Percentiles rank a stretch among this genome's conserved stretches.
Conservation (phyloP, 2,113 vertebrate species). For the Rostratula benghalensis region DNA sequence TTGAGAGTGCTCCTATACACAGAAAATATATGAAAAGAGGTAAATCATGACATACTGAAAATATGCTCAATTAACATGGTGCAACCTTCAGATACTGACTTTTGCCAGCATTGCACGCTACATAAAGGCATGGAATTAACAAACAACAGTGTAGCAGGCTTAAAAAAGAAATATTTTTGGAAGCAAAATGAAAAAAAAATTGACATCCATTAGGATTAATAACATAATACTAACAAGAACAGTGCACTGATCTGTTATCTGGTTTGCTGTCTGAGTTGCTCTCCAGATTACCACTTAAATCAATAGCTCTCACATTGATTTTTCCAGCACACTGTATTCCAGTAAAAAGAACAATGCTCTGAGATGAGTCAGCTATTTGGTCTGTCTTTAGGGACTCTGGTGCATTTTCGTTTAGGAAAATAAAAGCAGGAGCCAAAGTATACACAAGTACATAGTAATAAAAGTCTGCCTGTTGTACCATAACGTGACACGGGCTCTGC, state of each 20-base stretch:
- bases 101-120: not conserved
- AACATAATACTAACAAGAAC: conserved; percentile 22
- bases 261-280: conserved; percentile 39
- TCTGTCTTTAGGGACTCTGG: conserved; percentile 4
- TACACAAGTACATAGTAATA: not conserved
- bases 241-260: conserved; percentile 26
- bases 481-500: not conserved
- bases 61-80: not conserved
- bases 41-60: not conserved
- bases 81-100: not conserved
- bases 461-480: not conserved
- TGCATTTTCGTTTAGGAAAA: not conserved
- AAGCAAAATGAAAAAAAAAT: conserved; percentile 44
- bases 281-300: conserved; percentile 65
- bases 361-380: conserved; percentile 65
- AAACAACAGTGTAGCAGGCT: not conserved
- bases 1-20: not conserved
- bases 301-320: conserved; percentile 71
- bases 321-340: conserved; percentile 63
- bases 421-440: conserved; percentile 7
- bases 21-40: not conserved
- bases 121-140: not conserved
- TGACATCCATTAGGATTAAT: conserved; percentile 48
- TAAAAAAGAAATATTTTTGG: not conserved
- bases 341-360: conserved; percentile 58